phyloP scores from a whole-genome alignment of 2,888 invertebrate species.

The Hydraecia micacea region DNA sequence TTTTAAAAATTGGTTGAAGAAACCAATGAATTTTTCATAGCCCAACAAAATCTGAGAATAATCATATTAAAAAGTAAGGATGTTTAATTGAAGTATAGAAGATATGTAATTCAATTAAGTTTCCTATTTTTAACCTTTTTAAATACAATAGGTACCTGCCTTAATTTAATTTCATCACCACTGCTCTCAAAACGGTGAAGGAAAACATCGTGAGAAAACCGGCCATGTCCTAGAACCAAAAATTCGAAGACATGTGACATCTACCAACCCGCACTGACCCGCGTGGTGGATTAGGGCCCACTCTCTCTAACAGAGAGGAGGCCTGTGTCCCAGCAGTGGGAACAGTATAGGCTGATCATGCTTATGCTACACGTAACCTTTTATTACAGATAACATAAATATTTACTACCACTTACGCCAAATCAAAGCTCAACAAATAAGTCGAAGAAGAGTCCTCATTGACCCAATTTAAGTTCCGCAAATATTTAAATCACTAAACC shows the following conservation, averaged over 20 bases:
- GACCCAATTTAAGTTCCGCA: constrained; percentile 52
- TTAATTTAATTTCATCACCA: no score
- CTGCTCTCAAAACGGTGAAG: no score
- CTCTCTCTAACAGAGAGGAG: background rate
- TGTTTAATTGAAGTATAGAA: background rate
- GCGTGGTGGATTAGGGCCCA: no score
- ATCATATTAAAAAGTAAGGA: background rate
- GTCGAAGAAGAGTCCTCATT: constrained; percentile 4
- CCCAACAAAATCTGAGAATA: background rate
- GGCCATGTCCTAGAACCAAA: background rate
- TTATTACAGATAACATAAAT: background rate
- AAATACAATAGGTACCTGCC: background rate
- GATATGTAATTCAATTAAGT: no score
- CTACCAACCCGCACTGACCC: no score
- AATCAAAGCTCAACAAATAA: constrained; percentile 16
- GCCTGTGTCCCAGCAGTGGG: background rate
- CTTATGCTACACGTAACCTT: no score
- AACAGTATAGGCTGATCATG: background rate
- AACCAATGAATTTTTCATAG: constrained; percentile 16
- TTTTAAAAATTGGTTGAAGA: background rate
- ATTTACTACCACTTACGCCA: constrained; percentile 6
- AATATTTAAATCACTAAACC: constrained; percentile 63
- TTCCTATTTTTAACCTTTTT: background rate
- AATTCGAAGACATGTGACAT: no score
- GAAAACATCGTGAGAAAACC: background rate